Base-by-base conservation (phyloP, 2,797 vertebrate species). In the Sebastes flavidus region DNA sequence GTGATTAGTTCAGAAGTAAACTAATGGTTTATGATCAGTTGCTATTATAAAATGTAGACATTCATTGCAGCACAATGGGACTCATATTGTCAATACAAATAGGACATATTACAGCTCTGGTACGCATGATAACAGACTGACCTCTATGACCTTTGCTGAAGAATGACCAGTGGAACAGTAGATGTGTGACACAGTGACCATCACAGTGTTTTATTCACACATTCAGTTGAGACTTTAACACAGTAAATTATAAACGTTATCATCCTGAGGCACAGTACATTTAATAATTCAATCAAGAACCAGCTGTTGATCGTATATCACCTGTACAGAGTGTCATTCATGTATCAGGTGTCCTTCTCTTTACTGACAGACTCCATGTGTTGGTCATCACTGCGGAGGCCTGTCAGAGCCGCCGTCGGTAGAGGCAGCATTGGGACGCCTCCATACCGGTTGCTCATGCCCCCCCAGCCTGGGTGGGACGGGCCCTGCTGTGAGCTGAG, bases 341-440 rank as follows among this genome's bases (percentile, higher is more conserved):
- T 32, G 24, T 2, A 32, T 89, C 73, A 91, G 7, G 68, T 78
- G 58, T 80, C n/a, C 62, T 91, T 90, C 22, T 87, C 83, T 77
- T 90, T 89, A 18, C 4, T 34, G 27, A 59, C 22, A 2, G 54
- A 30, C n/a, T 85, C 72, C 0, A 5, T 8, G 42, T 25, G 38
- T 60, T 22, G 32, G 5, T 77, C 63, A 4, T 72, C 66, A 3
- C 6, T 46, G 59, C n/a, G 8, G 29, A 54, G 7, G 8, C 13
- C 59, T 7, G 24, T 22, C 42, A 25, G n/a, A 5, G 22, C 25
- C 13, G 22, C 60, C 9, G 12, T 6, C 8, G 62, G 49, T n/a
- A 42, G 27, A 20, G 75, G 38, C 0, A 8, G 0, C 36, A 59
- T 0, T 8, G 27, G 25, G 7, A 22, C 16, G 10, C 55, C 76